Base-by-base conservation (phyloP, 2,888 invertebrate species). In the Rhimphoctona megacephalus region DNA sequence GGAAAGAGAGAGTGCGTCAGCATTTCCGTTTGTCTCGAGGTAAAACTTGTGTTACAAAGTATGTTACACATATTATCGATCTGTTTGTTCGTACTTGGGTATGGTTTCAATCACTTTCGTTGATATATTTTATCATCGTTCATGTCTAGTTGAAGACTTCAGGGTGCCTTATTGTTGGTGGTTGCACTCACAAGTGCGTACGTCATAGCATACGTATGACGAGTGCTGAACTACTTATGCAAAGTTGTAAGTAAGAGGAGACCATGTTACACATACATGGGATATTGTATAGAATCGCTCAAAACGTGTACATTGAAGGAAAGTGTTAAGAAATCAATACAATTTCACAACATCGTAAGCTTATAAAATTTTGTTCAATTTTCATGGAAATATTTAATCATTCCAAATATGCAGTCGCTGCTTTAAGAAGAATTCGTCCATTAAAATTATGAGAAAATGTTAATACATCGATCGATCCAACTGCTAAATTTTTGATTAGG, bases 11-110 rank as follows among this genome's bases (percentile, higher is more conserved):
- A 82, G 66, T 85, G 82, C 70, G 84, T 87, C 85, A 81, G 79
- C 85, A 82, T 74, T 85, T 85, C 85, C 87, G 82, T 85, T 84
- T 30, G 66, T 76, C 69, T 79, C 77, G 74, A 52, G 36, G 74
- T 52, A 72, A 19, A 79, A 79, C 79, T 87, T 76, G 85, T 80
- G 84, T 64, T 80, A 84, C 81, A 87, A 87, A 87, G 82, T 85
- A 76, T 76, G 87, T 82, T 87, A 85, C 81, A 76, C 46, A 66
- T 81, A 81, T 72, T 76, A 82, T 85, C 87, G 84, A 87, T 87
- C 82, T 79, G 86, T 86, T 72, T 49, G 64, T 30, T 74, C 81
- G 57, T 82, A 87, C 82, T 87, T 85, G 87, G 82, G 57, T 69
- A 87, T 80, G 76, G 82, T 79, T 87, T 85, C 84, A 82, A 79